Conservation (phyloP, 1,140 invertebrate genomes). For the Mycetomoellerius zeteki region DNA sequence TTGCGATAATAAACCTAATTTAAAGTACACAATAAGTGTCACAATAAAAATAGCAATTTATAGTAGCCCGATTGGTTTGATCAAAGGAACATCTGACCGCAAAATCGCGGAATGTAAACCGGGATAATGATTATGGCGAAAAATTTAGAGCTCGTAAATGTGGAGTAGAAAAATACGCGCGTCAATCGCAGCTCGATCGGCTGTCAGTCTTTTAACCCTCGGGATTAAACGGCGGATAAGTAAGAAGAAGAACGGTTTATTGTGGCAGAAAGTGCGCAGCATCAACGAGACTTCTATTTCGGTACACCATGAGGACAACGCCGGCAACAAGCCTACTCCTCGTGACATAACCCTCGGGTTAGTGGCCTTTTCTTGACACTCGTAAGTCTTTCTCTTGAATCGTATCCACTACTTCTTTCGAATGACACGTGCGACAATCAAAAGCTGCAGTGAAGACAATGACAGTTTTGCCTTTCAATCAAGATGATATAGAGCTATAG, state of each 20-base stretch:
- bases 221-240: slow-evolving; percentile 59
- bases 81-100: neutral
- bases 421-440: slow-evolving; percentile 1
- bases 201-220: neutral
- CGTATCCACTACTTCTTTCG: neutral
- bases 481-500: neutral
- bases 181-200: neutral
- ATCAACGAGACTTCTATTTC: slow-evolving; percentile 72
- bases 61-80: neutral
- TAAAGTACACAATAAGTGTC: neutral
- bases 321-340: slow-evolving; percentile 32
- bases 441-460: neutral
- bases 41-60: neutral
- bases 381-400: slow-evolving; percentile 66
- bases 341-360: slow-evolving; percentile 73
- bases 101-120: slow-evolving; percentile 20
- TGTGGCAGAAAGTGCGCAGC: slow-evolving; percentile 56
- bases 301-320: slow-evolving; percentile 43
- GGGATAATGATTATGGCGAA: neutral
- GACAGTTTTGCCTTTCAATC: neutral
- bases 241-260: slow-evolving; percentile 68
- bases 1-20: neutral
- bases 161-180: neutral
- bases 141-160: slow-evolving; percentile 7
- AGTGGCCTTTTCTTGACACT: slow-evolving; percentile 72